A percentile compares a stretch with the other conserved stretches of the same genome.
Evolutionary conservation across 2,113 vertebrate genomes (phyloP).

Genomic region (Ursus arctos): DNA sequence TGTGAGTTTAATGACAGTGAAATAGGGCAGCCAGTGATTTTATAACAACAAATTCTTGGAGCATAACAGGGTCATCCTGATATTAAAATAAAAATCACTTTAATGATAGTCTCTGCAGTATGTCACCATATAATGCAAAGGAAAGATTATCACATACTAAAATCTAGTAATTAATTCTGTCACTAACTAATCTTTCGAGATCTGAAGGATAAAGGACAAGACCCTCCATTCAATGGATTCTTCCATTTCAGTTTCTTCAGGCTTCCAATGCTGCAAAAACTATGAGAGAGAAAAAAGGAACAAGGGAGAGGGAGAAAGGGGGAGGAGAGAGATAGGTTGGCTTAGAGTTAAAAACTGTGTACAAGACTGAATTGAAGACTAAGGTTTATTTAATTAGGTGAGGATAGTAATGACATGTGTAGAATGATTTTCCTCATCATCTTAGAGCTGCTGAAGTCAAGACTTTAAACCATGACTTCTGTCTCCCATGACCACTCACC

Average conservation of each 20-base stretch:
- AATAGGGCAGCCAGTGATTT: background rate
- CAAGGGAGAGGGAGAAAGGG: background rate
- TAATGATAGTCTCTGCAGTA: background rate
- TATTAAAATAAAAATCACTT: background rate
- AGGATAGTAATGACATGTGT: background rate
- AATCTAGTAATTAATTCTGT: background rate
- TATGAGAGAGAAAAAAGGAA: background rate
- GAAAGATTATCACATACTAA: background rate
- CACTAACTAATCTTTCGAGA: background rate
- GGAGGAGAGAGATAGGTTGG: background rate
- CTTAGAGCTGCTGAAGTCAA: background rate
- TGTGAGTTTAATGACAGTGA: background rate
- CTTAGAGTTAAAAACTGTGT: background rate
- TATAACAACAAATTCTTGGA: background rate
- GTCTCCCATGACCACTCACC: background rate
- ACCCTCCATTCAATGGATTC: background rate
- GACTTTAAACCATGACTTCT: background rate
- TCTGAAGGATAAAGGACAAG: background rate
- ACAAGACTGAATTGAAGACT: background rate
- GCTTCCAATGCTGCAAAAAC: background rate
- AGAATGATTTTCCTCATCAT: background rate
- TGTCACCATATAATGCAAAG: background rate
- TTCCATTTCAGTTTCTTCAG: background rate
- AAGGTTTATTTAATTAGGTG: background rate
- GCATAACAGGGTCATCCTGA: background rate